A percentile compares a stretch with the other conserved stretches of the same genome.
These are phyloP conservation scores for Nycticryphes semicollaris DNA, from an alignment of 2,113 vertebrate genomes.

Conservation along the genomic window DNA sequence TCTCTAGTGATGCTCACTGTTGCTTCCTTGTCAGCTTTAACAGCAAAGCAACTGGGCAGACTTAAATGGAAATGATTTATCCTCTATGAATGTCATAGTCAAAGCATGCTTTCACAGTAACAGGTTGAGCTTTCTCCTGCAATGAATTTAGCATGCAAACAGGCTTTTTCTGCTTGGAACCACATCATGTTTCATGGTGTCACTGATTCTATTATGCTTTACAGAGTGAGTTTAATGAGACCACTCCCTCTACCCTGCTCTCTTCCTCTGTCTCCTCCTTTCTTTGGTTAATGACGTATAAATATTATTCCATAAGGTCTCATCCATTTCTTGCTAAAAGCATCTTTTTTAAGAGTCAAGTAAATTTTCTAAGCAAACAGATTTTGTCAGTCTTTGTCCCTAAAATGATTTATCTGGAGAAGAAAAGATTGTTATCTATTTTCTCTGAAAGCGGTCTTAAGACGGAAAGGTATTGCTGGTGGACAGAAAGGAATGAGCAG, in stretches of 20 bases:
- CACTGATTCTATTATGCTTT: neutral
- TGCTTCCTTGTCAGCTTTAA: slow-evolving; percentile 75
- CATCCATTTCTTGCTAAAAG: neutral
- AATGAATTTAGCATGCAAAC: neutral
- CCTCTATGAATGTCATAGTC: slow-evolving; percentile 48
- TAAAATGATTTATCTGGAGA: neutral
- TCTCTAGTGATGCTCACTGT: slow-evolving; percentile 64
- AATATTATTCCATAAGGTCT: neutral
- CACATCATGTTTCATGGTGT: neutral
- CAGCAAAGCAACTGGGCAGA: slow-evolving; percentile 66
- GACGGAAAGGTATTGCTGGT: neutral
- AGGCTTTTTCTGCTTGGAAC: neutral
- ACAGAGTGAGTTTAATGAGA: neutral
- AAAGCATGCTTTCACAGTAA: slow-evolving; percentile 55
- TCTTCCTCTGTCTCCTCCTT: neutral
- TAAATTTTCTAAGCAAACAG: neutral
- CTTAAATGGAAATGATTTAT: slow-evolving; percentile 73
- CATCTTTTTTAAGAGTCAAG: neutral
- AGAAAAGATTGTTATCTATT: neutral
- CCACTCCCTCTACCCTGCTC: neutral
- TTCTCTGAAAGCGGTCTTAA: neutral
- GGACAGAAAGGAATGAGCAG: neutral
- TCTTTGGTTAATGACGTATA: neutral
- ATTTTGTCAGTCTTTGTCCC: neutral
- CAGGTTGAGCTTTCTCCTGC: slow-evolving; percentile 23